Evolutionary conservation across 1,140 invertebrate genomes (phyloP), one percentile per base, ranked within the genome.

Genomic region (Calliopsis andreniformis): DNA sequence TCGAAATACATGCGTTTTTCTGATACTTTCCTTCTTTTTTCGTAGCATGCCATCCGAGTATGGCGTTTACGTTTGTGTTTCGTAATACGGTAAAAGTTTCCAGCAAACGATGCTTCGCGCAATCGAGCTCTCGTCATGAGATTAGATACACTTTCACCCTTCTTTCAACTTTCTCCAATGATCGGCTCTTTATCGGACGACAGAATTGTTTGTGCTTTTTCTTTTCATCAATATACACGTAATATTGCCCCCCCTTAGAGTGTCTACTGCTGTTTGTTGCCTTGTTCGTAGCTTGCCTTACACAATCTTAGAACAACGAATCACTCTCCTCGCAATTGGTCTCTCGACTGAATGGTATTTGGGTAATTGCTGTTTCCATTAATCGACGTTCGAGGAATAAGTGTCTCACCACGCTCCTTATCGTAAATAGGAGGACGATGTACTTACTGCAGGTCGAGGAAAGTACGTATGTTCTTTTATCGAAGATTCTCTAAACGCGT

Each of bases 401-500:
- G 0, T 7, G 8, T 7, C n/a, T 3, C 12, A 32, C 32, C 0
- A 23, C n/a, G 8, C 30, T 3, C 16, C 25, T 62, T 61, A n/a
- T 42, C 8, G 7, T 28, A 8, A 1, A 16, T 39, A 18, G n/a
- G 39, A 25, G 45, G 42, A 43, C 14, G 56, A 16, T 14, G 45
- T 5, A 10, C 25, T 12, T n/a, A 16, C 16, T 4, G 12, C 14
- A 28, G 53, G 23, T 3, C 14, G 3, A 23, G 25, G 25, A 6
- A 28, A 16, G 51, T 32, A 18, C 16, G 20, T 10, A 45, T 7
- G 35, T 39, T 5, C 35, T 39, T 43, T 14, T 47, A 63, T 45
- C 47, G 61, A 53, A 32, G 39, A 73, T 62, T n/a, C n/a, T 61
- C 49, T 43, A 43, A 73, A 55, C 61, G 35, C n/a, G 49, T 23